phyloP scores from a whole-genome alignment of 2,888 invertebrate genomes.

The Andrena praecox region DNA sequence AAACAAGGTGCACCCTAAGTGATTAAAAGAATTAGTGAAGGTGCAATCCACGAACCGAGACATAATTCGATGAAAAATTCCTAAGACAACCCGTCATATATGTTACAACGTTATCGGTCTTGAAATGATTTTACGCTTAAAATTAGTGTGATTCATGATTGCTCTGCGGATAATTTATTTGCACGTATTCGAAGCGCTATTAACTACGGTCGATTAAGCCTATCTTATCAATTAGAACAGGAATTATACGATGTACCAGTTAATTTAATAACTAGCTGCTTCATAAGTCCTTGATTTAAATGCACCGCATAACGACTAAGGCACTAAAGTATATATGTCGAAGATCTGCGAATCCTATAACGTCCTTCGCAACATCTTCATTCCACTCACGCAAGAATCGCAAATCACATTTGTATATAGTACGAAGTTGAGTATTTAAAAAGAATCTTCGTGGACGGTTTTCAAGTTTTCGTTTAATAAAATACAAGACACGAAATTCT shows the following conservation, averaged over 20 bases:
- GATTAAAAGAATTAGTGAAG: neutral
- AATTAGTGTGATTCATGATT: constrained; percentile 24
- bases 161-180: constrained; percentile 22
- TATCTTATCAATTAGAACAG: neutral
- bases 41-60: neutral
- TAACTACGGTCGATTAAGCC: constrained; percentile 9
- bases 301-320: constrained; percentile 54
- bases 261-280: neutral
- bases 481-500: constrained; percentile 9
- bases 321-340: constrained; percentile 47
- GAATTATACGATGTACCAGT: neutral
- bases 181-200: constrained; percentile 4
- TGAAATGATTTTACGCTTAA: constrained; percentile 1
- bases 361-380: constrained; percentile 15
- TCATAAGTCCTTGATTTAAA: constrained; percentile 24
- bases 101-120: constrained; percentile 1
- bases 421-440: constrained; percentile 49
- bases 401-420: constrained; percentile 42
- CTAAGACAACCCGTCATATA: neutral
- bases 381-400: neutral
- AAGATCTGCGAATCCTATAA: constrained; percentile 25
- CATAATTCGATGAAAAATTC: constrained; percentile 2
- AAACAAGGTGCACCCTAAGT: constrained; percentile 19
- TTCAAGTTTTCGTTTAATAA: constrained; percentile 15
- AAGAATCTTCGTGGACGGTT: constrained; percentile 52